Percentiles rank a stretch among this genome's conserved stretches.
phyloP scores from a whole-genome alignment of 2,113 vertebrate species.

The Psettodes erumei region DNA sequence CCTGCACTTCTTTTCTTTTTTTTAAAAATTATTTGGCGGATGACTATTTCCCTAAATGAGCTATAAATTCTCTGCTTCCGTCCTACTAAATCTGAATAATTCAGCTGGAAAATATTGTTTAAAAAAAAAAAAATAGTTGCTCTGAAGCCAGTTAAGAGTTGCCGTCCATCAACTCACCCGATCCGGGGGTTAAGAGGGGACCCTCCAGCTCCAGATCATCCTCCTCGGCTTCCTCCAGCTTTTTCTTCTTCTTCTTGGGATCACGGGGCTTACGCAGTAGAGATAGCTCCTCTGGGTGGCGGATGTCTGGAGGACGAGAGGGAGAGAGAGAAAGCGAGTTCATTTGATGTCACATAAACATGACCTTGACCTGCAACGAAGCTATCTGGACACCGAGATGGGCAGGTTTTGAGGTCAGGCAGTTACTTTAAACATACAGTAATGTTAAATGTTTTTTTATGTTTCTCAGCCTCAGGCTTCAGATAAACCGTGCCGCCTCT shows the following conservation, averaged over 20 bases:
- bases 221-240: conserved; percentile 93
- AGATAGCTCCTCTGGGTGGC: conserved; percentile 97
- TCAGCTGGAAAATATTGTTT: background rate
- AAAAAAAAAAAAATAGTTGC: too few relatives aligned
- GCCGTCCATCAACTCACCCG: conserved; percentile 80
- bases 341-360: conserved; percentile 30
- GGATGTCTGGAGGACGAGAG: conserved; percentile 88
- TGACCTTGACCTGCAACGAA: conserved; percentile 21
- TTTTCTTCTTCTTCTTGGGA: conserved; percentile 99
- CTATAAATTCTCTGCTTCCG: background rate
- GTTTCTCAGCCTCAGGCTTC: conserved; percentile 36
- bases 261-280: conserved; percentile 97
- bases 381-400: background rate
- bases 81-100: background rate
- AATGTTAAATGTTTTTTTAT: too few relatives aligned
- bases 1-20: background rate
- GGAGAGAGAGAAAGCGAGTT: conserved; percentile 21
- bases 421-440: conserved; percentile 14
- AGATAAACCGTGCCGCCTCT: conserved; percentile 35
- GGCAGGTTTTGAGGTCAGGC: conserved; percentile 11
- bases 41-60: background rate
- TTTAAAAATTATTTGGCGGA: background rate
- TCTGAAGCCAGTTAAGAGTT: background rate
- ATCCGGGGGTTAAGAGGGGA: conserved; percentile 94
- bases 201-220: conserved; percentile 93